Conservation (phyloP, 2,888 invertebrate species). For the Frankliniella intonsa region DNA sequence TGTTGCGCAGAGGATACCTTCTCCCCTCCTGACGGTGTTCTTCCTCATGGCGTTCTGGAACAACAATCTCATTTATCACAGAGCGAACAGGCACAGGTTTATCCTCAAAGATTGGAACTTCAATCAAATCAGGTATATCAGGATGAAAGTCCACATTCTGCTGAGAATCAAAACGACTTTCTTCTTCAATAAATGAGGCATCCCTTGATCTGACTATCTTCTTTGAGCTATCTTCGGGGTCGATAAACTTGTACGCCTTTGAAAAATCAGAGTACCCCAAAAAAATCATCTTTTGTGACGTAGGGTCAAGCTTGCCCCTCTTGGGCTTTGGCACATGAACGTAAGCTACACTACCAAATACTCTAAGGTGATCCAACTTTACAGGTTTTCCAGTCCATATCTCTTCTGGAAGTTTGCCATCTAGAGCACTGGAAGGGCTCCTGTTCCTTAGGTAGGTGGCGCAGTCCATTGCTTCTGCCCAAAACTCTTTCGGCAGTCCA, state of each 20-base stretch:
- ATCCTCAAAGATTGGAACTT: not conserved
- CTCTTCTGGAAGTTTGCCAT: not conserved
- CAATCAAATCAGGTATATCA: not conserved
- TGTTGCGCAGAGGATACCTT: not conserved
- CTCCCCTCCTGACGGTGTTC: not conserved
- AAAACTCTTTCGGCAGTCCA: slow-evolving; percentile 42
- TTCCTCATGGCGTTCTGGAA: not conserved
- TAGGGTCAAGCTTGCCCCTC: not conserved
- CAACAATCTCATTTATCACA: not conserved
- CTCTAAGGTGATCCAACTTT: not conserved
- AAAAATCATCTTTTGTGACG: not conserved
- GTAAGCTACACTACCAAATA: slow-evolving; percentile 26
- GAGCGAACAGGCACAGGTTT: not conserved
- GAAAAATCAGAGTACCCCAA: slow-evolving; percentile 30
- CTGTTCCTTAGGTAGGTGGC: not conserved
- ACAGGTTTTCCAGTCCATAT: not conserved
- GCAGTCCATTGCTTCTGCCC: slow-evolving; percentile 41
- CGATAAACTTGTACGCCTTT: slow-evolving; percentile 40
- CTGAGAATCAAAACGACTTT: not conserved
- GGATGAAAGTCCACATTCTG: not conserved
- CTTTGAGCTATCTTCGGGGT: slow-evolving; percentile 35
- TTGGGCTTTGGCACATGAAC: slow-evolving; percentile 14
- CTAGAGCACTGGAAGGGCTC: not conserved
- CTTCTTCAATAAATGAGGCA: slow-evolving; percentile 31
- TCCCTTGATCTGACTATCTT: slow-evolving; percentile 38